Percentiles rank a stretch among this genome's conserved stretches.
Conservation (phyloP, 2,797 vertebrate species). For the Periophthalmus magnuspinnatus region DNA sequence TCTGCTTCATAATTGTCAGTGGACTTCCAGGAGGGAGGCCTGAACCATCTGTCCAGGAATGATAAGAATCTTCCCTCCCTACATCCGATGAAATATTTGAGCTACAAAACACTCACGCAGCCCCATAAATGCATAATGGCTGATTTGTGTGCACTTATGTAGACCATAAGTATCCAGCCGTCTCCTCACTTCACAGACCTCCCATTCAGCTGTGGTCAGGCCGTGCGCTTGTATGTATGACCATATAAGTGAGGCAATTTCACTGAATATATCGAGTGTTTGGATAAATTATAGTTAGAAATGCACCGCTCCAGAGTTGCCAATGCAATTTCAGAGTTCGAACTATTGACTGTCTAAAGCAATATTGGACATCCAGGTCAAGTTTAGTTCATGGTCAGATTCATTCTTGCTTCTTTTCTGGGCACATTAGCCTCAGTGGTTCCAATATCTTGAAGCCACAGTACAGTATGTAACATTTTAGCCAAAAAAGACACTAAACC, state of each 20-base stretch:
- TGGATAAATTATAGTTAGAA: neutral
- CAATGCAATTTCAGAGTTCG: neutral
- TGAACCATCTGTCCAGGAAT: constrained; percentile 25
- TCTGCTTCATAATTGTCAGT: constrained; percentile 9
- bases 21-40: constrained; percentile 13
- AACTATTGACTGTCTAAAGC: neutral
- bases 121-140: constrained; percentile 7
- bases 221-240: neutral
- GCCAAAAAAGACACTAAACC: too few species aligned
- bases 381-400: neutral
- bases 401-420: neutral
- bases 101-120: neutral
- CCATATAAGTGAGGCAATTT: constrained; percentile 1
- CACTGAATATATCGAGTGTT: neutral
- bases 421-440: neutral
- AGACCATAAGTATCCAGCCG: constrained; percentile 6
- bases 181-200: neutral
- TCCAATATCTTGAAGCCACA: too few species aligned
- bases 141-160: constrained; percentile 1
- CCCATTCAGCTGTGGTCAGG: neutral
- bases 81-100: constrained; percentile 24
- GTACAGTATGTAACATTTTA: too few species aligned
- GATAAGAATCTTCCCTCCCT: constrained; percentile 27
- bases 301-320: neutral
- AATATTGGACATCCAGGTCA: neutral